Conservation (phyloP, 2,888 invertebrate genomes). For the Drosophila barbarae region DNA sequence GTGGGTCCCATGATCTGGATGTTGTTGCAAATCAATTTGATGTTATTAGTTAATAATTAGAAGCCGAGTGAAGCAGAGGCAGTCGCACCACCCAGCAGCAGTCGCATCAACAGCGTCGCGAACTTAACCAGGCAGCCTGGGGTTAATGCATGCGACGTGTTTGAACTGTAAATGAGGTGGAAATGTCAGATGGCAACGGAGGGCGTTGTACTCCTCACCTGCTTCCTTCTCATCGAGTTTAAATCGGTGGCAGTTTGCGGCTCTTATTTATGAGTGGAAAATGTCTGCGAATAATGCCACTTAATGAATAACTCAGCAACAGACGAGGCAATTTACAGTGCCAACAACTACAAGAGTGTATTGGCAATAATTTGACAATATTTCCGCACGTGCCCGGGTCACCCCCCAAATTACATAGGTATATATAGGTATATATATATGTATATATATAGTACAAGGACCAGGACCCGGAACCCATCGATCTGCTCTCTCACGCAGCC, state of each 20-base stretch:
- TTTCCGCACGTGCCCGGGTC: constrained; percentile 57
- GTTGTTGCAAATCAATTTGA: constrained; percentile 75
- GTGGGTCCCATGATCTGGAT: constrained; percentile 39
- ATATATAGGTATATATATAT: neutral
- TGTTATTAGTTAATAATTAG: constrained; percentile 75
- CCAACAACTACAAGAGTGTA: constrained; percentile 20
- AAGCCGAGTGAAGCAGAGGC: constrained; percentile 41
- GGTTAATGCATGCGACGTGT: constrained; percentile 72
- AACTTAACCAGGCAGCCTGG: constrained; percentile 66
- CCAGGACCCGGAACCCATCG: constrained; percentile 4
- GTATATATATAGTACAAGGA: neutral
- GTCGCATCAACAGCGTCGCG: constrained; percentile 50
- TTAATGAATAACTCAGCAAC: constrained; percentile 70
- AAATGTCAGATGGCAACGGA: constrained; percentile 57
- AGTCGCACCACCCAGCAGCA: constrained; percentile 4
- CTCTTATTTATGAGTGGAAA: constrained; percentile 66
- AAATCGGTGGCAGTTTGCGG: constrained; percentile 39
- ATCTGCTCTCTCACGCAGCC: constrained; percentile 58
- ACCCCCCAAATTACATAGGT: neutral
- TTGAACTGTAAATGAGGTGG: constrained; percentile 74
- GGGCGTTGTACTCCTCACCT: constrained; percentile 43
- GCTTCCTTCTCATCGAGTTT: constrained; percentile 20
- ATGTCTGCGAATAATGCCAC: constrained; percentile 71
- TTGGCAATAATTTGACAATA: constrained; percentile 63
- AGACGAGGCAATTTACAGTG: constrained; percentile 38